These are phyloP conservation scores for Prionace glauca DNA, from an alignment of 2,797 vertebrate genomes.

Conservation along the genomic window DNA sequence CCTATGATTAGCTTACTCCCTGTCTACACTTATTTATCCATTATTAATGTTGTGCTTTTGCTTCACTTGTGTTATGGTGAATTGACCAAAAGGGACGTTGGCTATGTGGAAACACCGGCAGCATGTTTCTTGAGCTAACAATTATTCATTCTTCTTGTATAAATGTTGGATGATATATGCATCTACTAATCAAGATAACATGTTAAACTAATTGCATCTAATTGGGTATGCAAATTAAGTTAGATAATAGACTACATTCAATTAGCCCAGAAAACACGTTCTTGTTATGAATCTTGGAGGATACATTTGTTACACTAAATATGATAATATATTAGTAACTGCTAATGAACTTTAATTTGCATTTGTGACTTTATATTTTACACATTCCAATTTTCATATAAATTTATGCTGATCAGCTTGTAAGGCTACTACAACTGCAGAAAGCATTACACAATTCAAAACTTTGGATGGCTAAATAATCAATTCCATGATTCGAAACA, in stretches of 20 bases:
- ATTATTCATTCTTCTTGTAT: neutral
- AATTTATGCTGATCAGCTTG: neutral
- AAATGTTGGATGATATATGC: neutral
- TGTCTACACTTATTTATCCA: neutral
- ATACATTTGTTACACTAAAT: neutral
- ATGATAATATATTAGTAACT: conserved; percentile 8
- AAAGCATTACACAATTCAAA: neutral
- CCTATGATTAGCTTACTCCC: neutral
- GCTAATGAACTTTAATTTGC: conserved; percentile 16
- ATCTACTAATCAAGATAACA: neutral
- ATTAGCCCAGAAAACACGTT: conserved; percentile 2
- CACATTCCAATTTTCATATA: neutral
- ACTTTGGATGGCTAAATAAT: neutral
- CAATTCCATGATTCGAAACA: neutral
- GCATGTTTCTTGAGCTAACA: neutral
- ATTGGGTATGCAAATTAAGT: conserved; percentile 28
- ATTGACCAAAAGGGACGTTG: neutral
- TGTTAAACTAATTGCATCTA: conserved; percentile 29
- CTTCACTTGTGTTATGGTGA: neutral
- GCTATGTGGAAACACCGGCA: too few relatives aligned
- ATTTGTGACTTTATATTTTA: conserved; percentile 18
- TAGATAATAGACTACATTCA: conserved; percentile 22
- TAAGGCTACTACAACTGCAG: neutral
- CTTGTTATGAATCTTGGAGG: neutral
- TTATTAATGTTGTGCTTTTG: neutral